phyloP scores from a whole-genome alignment of 2,888 invertebrate species.

The Nemotelus nigrinus region DNA sequence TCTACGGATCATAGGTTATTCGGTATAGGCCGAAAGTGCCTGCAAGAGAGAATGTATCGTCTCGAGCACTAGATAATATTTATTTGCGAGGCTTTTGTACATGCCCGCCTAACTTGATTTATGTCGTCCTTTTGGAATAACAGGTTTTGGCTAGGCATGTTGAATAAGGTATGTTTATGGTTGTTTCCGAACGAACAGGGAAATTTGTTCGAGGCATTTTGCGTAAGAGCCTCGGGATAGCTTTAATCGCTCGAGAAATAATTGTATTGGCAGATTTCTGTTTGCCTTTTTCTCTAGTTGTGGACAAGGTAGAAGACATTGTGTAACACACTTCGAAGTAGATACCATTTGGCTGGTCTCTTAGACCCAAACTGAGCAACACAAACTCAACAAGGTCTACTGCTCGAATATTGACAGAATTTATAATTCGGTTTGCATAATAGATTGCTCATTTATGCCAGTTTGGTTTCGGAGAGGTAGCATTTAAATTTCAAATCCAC shows the following conservation, averaged over 20 bases:
- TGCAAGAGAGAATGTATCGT: constrained; percentile 34
- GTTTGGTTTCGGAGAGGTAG: no score
- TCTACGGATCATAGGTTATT: constrained; percentile 34
- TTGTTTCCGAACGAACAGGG: neutral
- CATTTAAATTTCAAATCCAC: no score
- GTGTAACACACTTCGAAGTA: no score
- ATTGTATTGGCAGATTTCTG: constrained; percentile 24
- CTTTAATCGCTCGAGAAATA: constrained; percentile 29
- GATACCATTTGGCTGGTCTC: no score
- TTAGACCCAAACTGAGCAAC: no score
- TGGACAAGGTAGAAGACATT: no score
- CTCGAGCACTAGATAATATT: constrained; percentile 39
- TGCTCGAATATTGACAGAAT: no score
- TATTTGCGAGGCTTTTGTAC: constrained; percentile 38
- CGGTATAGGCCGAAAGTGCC: constrained; percentile 39
- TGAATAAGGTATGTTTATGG: neutral
- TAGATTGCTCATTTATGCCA: no score
- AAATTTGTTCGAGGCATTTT: constrained; percentile 19
- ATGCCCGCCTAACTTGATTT: constrained; percentile 48
- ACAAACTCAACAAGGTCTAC: no score
- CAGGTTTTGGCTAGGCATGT: neutral
- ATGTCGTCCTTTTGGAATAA: constrained; percentile 45
- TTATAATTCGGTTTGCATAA: no score
- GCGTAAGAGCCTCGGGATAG: constrained; percentile 2
- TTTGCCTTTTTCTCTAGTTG: neutral